These are phyloP conservation scores for Hymenochirus boettgeri DNA, from an alignment of 2,113 vertebrate genomes.

Conservation along the genomic window DNA sequence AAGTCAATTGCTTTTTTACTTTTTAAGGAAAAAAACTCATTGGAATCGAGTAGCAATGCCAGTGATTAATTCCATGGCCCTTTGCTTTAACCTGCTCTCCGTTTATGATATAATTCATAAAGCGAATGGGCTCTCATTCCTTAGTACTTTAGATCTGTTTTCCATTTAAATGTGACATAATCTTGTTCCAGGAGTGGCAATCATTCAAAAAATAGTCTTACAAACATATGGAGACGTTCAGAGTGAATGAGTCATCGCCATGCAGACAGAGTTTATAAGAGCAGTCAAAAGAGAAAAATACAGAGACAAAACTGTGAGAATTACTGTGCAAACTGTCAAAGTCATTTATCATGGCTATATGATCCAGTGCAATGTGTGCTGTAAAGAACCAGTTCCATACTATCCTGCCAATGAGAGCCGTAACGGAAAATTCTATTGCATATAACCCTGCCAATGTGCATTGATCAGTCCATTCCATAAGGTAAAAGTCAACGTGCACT, in stretches of 20 bases:
- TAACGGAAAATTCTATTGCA: no score
- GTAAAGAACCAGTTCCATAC: no score
- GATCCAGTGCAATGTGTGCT: no score
- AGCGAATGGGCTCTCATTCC: conserved; percentile 17
- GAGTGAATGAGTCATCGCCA: conserved; percentile 5
- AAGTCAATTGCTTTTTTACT: no score
- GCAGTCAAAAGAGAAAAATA: neutral
- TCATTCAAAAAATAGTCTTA: conserved; percentile 11
- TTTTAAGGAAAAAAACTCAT: no score
- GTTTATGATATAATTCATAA: conserved; percentile 16
- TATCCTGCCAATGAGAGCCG: no score
- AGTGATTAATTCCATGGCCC: neutral
- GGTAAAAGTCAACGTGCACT: no score
- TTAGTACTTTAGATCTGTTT: conserved; percentile 17
- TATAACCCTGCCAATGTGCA: no score
- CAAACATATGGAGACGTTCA: conserved; percentile 18
- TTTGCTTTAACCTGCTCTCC: neutral
- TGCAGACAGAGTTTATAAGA: conserved; percentile 23
- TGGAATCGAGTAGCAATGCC: no score
- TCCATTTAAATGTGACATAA: conserved; percentile 25
- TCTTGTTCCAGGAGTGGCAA: conserved; percentile 16
- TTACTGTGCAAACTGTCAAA: neutral
- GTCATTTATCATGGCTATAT: no score
- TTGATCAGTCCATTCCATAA: no score
- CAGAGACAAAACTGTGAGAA: neutral